Conservation (phyloP, 2,797 vertebrate species). For the Dipus sagitta region DNA sequence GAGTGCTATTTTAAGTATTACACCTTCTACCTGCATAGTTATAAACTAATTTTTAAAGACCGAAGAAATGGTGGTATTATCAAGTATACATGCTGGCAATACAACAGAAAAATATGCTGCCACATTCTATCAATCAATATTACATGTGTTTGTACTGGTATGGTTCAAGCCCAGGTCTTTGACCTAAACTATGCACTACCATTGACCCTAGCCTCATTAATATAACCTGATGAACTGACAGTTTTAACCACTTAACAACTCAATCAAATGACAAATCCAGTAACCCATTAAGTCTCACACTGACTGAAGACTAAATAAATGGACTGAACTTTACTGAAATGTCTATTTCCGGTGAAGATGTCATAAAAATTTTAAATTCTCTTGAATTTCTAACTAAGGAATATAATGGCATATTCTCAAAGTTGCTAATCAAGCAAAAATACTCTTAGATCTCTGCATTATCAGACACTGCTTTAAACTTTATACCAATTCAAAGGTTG, state of each 20-base stretch:
- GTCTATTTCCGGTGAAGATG: conserved; percentile 9
- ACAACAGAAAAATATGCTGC: neutral
- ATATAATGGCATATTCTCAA: conserved; percentile 42
- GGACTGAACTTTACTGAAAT: neutral
- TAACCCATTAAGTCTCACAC: neutral
- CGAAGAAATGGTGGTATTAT: conserved; percentile 20
- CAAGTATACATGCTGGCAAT: neutral
- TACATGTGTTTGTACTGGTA: neutral
- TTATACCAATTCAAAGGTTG: conserved; percentile 11
- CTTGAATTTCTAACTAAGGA: conserved; percentile 55
- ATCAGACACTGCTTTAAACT: conserved; percentile 29
- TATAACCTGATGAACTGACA: neutral
- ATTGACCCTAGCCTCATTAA: neutral
- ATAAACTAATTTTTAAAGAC: conserved; percentile 26
- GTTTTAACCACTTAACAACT: neutral
- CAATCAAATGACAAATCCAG: neutral
- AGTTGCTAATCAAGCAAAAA: conserved; percentile 19
- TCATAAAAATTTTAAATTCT: conserved; percentile 25
- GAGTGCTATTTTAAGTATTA: neutral
- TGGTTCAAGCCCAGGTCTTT: neutral
- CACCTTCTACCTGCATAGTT: neutral
- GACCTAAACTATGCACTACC: neutral
- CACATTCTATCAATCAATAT: neutral
- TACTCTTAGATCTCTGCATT: neutral
- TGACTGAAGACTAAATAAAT: conserved; percentile 47